Evolutionary conservation across 2,797 vertebrate genomes (phyloP).

Genomic region (Periparus ater): DNA sequence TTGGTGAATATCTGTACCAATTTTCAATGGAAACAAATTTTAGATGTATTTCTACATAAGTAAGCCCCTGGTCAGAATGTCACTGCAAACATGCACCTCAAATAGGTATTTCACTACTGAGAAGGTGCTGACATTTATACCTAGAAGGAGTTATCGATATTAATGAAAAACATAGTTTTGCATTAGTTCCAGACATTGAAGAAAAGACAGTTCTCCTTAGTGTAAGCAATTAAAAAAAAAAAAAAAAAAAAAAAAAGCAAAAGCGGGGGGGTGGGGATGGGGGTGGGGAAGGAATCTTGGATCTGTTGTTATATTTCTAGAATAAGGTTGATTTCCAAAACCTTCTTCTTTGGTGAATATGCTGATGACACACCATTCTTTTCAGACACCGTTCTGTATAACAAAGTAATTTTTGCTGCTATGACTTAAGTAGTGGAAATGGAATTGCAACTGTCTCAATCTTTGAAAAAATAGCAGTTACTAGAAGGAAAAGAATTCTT

Average conservation of each 20-base stretch:
- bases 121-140: neutral
- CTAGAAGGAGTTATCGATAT: neutral
- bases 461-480: neutral
- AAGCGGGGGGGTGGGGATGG: too few species aligned
- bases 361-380: neutral
- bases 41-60: neutral
- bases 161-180: neutral
- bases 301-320: neutral
- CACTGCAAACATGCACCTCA: neutral
- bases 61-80: neutral
- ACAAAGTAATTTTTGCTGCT: neutral
- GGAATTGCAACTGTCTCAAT: neutral
- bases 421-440: neutral
- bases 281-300: rapidly evolving
- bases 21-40: neutral
- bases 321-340: neutral
- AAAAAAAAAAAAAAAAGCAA: too few species aligned
- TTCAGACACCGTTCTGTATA: neutral
- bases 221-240: neutral
- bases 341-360: neutral
- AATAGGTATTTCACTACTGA: neutral
- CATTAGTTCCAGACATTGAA: neutral
- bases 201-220: neutral
- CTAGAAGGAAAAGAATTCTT: neutral
- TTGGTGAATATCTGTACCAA: neutral